Evolutionary conservation across 2,888 invertebrate genomes (phyloP), one percentile per base, ranked within the genome.

Genomic region (Gymnoscelis rufifasciata): DNA sequence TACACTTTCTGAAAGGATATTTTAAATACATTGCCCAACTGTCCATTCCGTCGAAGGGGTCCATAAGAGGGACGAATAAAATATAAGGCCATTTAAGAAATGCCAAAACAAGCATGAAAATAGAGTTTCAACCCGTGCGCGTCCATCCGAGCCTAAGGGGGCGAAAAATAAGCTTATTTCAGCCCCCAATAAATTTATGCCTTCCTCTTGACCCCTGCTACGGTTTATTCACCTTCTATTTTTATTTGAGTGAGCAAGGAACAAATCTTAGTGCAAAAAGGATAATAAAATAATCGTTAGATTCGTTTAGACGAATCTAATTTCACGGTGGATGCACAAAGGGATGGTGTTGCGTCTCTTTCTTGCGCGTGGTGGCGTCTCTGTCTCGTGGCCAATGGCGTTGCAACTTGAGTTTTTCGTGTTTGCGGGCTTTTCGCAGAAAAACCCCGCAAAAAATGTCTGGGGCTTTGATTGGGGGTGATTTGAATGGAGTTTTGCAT

Each of bases 281-380:
- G 83, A 87, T 87, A 88, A 87, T 88, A 88, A 88, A 88, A 87
- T 88, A 88, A 88, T 87, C 88, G 88, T 87, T 87, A 86, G 82
- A 86, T 87, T 84, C 88, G 87, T 87, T 86, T 87, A 88, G 87
- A 86, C 83, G 86, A 81, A 64, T 84, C 84, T 83, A 88, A 88
- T 88, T 88, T 88, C 87, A 87, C 81, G 88, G 81, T 68, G 80
- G 83, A 68, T 86, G 86, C 79, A 72, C 79, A 83, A 87, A 84
- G 84, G 88, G 86, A 78, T 74, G 71, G 50, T 42, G 78, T 78
- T 78, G 56, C 45, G 58, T 79, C 76, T 60, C 74, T 44, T 51
- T 83, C 69, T 54, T 1, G 24, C 71, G 1, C 51, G 11, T 8
- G 15, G n/a, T 26, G 47, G 14, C 36, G 53, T 80, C 78, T 64